Conservation (phyloP, 2,113 vertebrate genomes). For the Archilochus colubris region DNA sequence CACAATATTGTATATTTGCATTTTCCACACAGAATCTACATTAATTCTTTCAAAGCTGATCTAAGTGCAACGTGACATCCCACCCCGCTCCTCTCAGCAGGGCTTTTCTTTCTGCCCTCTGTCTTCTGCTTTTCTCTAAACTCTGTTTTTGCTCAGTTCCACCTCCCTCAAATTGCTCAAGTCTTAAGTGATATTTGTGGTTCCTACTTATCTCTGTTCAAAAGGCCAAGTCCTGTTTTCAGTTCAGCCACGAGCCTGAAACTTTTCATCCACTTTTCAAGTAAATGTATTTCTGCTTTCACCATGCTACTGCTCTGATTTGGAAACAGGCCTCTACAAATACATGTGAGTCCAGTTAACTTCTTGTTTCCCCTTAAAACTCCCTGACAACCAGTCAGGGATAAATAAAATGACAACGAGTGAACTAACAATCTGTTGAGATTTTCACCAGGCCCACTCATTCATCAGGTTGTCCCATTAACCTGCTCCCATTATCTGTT, state of each 20-base stretch:
- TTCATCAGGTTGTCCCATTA: accelerated
- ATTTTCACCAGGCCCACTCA: not conserved
- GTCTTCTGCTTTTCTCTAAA: not conserved
- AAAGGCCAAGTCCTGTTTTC: not conserved
- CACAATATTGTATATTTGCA: not conserved
- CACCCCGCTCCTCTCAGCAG: not conserved
- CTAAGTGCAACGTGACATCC: not conserved
- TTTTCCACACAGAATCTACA: not conserved
- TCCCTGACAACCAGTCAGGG: too few relatives aligned
- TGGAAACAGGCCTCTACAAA: not conserved
- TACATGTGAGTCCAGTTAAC: not conserved
- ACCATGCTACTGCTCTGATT: not conserved
- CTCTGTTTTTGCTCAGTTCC: not conserved
- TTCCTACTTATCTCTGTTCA: not conserved
- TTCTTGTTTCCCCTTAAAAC: not conserved
- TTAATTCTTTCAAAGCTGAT: not conserved
- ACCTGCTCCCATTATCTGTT: not conserved
- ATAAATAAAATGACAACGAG: not conserved
- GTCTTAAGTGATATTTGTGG: accelerated
- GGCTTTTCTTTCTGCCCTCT: not conserved
- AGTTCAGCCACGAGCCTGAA: not conserved
- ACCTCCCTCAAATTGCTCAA: not conserved
- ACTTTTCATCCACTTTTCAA: not conserved
- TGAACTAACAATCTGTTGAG: not conserved
- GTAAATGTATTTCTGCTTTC: not conserved